Percentiles rank a stretch among this genome's conserved stretches.
Conservation (phyloP, 2,888 invertebrate genomes). For the Philonicus albiceps region DNA sequence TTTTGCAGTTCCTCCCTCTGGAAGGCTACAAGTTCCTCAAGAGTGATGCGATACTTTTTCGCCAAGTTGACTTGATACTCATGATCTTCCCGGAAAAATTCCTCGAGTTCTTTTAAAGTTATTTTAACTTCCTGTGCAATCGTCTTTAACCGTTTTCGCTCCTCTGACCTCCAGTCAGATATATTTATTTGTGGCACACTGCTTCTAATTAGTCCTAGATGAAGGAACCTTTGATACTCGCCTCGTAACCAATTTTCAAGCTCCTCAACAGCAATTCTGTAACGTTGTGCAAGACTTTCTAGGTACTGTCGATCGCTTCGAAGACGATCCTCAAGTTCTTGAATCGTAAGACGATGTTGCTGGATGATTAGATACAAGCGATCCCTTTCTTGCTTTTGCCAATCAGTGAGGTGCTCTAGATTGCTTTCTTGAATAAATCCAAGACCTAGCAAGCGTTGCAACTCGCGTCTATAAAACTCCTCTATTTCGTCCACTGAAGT, state of each 20-base stretch:
- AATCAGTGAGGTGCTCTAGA: slow-evolving; percentile 56
- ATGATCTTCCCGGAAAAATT: slow-evolving; percentile 55
- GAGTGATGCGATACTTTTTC: slow-evolving; percentile 52
- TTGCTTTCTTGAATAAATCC: slow-evolving; percentile 56
- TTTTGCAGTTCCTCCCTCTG: slow-evolving; percentile 53
- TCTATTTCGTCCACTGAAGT: slow-evolving; percentile 60
- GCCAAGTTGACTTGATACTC: slow-evolving; percentile 55
- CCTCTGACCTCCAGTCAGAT: slow-evolving; percentile 55
- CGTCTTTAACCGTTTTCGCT: slow-evolving; percentile 55
- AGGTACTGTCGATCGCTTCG: slow-evolving; percentile 56
- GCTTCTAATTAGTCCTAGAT: slow-evolving; percentile 53
- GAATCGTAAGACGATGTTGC: slow-evolving; percentile 57
- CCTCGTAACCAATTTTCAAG: slow-evolving; percentile 58
- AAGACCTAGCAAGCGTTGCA: slow-evolving; percentile 57
- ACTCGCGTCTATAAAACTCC: slow-evolving; percentile 57
- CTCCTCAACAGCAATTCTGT: slow-evolving; percentile 58
- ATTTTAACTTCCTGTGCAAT: slow-evolving; percentile 56
- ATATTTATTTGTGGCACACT: neutral
- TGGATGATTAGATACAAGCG: slow-evolving; percentile 55
- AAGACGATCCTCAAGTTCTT: slow-evolving; percentile 57
- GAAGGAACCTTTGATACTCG: slow-evolving; percentile 57
- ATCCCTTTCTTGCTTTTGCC: slow-evolving; percentile 58
- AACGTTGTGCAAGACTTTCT: slow-evolving; percentile 55
- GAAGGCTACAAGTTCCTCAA: slow-evolving; percentile 53
- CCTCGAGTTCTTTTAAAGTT: slow-evolving; percentile 55